A percentile compares a stretch with the other conserved stretches of the same genome.
Evolutionary conservation across 2,888 invertebrate genomes (phyloP).

Genomic region (Drosophila koepferae): DNA sequence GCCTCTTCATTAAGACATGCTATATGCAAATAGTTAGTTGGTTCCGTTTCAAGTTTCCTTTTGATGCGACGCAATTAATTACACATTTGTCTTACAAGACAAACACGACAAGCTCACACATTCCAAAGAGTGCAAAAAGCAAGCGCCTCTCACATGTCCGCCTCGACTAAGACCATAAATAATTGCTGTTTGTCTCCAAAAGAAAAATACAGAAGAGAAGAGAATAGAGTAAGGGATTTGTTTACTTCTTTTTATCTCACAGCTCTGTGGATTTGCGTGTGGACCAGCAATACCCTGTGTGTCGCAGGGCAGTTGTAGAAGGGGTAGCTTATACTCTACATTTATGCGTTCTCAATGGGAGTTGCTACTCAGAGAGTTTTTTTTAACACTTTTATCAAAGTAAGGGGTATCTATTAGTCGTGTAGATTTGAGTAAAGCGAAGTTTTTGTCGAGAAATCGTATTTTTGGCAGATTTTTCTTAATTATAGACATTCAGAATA

Average conservation of each 20-base stretch:
- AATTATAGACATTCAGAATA: not conserved
- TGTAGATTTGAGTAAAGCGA: not conserved
- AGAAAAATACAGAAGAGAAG: not conserved
- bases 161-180: conserved; percentile 77
- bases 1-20: conserved; percentile 26
- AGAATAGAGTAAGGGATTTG: conserved; percentile 5
- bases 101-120: conserved; percentile 65
- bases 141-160: conserved; percentile 58
- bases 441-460: not conserved
- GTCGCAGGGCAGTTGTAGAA: not conserved
- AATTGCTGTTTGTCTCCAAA: conserved; percentile 66
- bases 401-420: not conserved
- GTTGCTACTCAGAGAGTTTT: no score
- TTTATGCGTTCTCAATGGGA: no score
- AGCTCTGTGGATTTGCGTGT: conserved; percentile 12
- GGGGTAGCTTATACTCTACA: not conserved
- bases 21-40: conserved; percentile 73
- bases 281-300: conserved; percentile 29
- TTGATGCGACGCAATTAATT: conserved; percentile 83
- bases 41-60: conserved; percentile 74
- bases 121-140: conserved; percentile 41
- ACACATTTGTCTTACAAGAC: conserved; percentile 85
- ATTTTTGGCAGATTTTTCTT: rapidly evolving
- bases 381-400: no score
- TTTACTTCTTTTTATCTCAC: conserved; percentile 2